Percentiles rank a stretch among this genome's conserved stretches.
Evolutionary conservation across 2,888 invertebrate genomes (phyloP).

Genomic region (Caradrina clavipalpis): DNA sequence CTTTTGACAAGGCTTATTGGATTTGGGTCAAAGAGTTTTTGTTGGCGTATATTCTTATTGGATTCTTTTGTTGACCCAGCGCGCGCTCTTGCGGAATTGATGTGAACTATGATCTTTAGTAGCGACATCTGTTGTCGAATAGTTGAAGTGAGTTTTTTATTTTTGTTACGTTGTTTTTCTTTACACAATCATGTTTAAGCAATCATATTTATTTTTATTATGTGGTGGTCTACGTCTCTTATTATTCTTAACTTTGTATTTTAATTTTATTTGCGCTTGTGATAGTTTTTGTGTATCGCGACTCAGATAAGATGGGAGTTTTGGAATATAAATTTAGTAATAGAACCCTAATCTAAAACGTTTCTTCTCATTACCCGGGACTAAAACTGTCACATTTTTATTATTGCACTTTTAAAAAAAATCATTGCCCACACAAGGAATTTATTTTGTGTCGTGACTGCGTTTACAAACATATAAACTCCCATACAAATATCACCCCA

Average conservation of each 20-base stretch:
- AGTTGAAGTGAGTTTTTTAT: constrained; percentile 45
- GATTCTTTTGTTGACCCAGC: constrained; percentile 58
- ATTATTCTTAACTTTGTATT: too few species aligned
- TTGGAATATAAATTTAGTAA: too few species aligned
- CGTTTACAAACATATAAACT: too few species aligned
- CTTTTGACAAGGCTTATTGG: constrained; percentile 75
- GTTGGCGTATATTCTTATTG: constrained; percentile 64
- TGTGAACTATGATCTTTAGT: constrained; percentile 65
- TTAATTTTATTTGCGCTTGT: constrained; percentile 18
- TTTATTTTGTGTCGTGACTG: too few species aligned
- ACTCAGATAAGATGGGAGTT: background rate
- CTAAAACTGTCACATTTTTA: too few species aligned
- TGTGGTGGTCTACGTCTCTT: background rate
- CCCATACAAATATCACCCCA: too few species aligned
- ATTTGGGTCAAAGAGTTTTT: constrained; percentile 78
- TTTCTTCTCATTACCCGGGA: too few species aligned
- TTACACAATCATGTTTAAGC: background rate
- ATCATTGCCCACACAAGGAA: too few species aligned
- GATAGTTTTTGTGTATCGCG: constrained; percentile 14
- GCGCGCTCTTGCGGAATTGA: constrained; percentile 56
- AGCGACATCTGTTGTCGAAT: constrained; percentile 73
- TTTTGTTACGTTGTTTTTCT: background rate
- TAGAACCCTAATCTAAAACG: too few species aligned
- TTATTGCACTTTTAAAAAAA: too few species aligned
- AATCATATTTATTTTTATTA: too few species aligned